These are phyloP conservation scores for Leptinotarsa undecemlineata DNA, from an alignment of 1,140 invertebrate genomes.

Conservation along the genomic window DNA sequence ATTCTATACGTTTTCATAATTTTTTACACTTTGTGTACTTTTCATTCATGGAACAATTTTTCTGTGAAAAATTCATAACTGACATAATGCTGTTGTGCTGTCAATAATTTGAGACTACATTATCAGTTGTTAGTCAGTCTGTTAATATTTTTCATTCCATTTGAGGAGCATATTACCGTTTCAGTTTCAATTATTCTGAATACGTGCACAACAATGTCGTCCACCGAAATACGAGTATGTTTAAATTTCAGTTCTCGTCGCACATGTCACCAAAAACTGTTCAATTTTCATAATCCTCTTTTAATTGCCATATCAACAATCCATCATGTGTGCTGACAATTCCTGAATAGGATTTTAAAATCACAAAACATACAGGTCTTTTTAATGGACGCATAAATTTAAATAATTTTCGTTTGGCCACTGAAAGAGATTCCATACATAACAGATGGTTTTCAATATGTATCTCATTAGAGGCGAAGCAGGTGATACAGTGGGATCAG, in stretches of 20 bases:
- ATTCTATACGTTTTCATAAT: too few species aligned
- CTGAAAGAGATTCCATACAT: background rate
- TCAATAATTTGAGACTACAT: too few species aligned
- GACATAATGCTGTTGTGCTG: too few species aligned
- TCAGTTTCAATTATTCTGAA: too few species aligned
- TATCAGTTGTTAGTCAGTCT: too few species aligned
- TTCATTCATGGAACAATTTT: too few species aligned
- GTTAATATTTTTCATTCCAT: too few species aligned
- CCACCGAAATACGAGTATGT: background rate
- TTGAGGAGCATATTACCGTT: too few species aligned
- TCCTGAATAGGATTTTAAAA: slow-evolving; percentile 25
- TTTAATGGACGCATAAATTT: slow-evolving; percentile 23
- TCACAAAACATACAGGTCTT: slow-evolving; percentile 23
- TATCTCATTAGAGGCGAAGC: background rate
- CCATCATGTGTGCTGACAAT: slow-evolving; percentile 23
- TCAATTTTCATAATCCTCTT: slow-evolving; percentile 25
- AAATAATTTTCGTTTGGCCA: slow-evolving; percentile 4
- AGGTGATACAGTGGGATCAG: background rate
- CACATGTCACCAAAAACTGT: slow-evolving; percentile 18
- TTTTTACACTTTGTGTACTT: too few species aligned
- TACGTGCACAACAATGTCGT: too few species aligned
- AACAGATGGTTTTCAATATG: slow-evolving; percentile 13
- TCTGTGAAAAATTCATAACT: too few species aligned
- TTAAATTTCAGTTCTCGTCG: background rate
- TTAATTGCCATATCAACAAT: slow-evolving; percentile 28